Evolutionary conservation across 2,113 vertebrate species (phyloP), one percentile per base, ranked within the genome.

Genomic region (Elephas maximus): DNA sequence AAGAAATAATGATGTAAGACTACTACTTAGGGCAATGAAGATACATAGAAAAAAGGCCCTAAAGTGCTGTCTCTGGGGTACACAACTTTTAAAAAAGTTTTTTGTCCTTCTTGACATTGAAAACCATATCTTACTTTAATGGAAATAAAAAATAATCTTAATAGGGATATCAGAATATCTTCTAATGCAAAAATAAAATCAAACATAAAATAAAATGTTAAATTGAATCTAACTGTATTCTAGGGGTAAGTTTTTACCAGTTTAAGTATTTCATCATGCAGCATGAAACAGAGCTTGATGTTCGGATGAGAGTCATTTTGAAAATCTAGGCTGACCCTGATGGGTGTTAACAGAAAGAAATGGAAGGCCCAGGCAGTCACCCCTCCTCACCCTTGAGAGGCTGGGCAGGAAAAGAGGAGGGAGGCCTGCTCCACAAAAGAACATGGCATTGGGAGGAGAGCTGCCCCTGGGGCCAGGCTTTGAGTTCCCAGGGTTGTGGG

Each of bases 71-170:
- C 33, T 53, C 45, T 71, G 53, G 8, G 44, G 12, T 90, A n/a
- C 4, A 80, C 30, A 23, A 53, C 21, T 37, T 57, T 77, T 78
- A 69, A 48, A 81, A 82, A 37, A 26, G 10, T 30, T 48, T 23
- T 53, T 41, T 37, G 23, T 30, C 26, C 48, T 69, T 76, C 76
- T 60, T n/a, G 85, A 71, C 62, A 71, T 71, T 96, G 76, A 92
- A 90, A 74, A 73, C 48, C 44, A 7, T 33, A 8, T 26, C 65
- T 28, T 90, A 91, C 37, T 92, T 92, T 76, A 37, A 80, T 74
- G 57, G 67, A 91, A 84, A 15, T 77, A 80, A 83, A 90, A 84
- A 69, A 48, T 82, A 63, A 73, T 67, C 76, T 79, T 57, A 93
- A 88, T 60, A 65, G 26, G 23, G 8, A 74, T 78, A 15, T 89